Evolutionary conservation across 53 echinoderm and acorn worm genomes (phyloP).

Genomic region (Henricia sp.): DNA sequence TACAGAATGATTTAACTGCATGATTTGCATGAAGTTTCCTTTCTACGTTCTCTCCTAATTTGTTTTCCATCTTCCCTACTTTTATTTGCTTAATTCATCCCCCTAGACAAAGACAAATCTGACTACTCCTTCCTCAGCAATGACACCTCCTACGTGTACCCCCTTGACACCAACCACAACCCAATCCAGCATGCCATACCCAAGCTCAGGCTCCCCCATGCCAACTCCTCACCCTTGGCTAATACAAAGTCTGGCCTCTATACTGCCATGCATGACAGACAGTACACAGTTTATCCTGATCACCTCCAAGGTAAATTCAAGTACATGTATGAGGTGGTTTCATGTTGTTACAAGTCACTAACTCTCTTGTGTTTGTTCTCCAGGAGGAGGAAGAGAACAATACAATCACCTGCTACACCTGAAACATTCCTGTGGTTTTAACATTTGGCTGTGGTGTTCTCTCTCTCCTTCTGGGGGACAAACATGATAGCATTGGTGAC

Average conservation of each 20-base stretch:
- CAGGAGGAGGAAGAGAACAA: no score
- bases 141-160: slow-evolving; percentile 15
- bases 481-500: no score
- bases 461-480: no score
- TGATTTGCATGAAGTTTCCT: slow-evolving; percentile 49
- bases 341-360: no score
- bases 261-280: slow-evolving; percentile 13
- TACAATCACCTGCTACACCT: no score
- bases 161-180: background rate
- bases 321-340: no score
- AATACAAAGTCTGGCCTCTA: background rate
- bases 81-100: background rate
- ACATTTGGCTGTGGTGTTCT: no score
- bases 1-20: background rate
- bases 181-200: background rate
- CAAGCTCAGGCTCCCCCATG: slow-evolving; percentile 1
- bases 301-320: slow-evolving; percentile 45
- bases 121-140: slow-evolving; percentile 45
- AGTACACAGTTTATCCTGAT: slow-evolving; percentile 39
- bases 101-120: background rate
- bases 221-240: background rate
- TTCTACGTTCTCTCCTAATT: background rate
- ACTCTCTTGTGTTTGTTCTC: no score
- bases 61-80: background rate
- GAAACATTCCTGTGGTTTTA: no score